Percentiles rank a stretch among this genome's conserved stretches.
Evolutionary conservation across 2,888 invertebrate species (phyloP).

Genomic region (Drosophila leonis): DNA sequence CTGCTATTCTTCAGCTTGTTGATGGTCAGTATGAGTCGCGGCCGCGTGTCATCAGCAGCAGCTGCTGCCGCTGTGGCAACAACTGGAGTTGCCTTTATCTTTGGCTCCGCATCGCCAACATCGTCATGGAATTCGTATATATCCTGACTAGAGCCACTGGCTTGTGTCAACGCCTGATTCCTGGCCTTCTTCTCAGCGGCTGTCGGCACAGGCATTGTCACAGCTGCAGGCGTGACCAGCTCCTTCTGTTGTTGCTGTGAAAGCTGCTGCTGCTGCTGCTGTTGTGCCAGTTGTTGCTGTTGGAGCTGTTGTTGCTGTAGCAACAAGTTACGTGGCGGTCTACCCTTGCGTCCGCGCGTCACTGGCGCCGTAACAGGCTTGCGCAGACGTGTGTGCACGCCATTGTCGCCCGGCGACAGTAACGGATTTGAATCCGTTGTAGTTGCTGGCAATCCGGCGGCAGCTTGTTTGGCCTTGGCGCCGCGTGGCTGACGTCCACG

Average conservation of each 20-base stretch:
- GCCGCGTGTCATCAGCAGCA: conserved; percentile 86
- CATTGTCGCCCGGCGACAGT: conserved; percentile 78
- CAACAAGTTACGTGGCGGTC: conserved; percentile 84
- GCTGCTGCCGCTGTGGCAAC: conserved; percentile 30
- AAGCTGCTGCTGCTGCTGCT: conserved; percentile 52
- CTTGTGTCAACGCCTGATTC: conserved; percentile 71
- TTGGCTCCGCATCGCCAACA: conserved; percentile 90
- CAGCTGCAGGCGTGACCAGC: conserved; percentile 5
- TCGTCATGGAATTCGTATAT: conserved; percentile 97
- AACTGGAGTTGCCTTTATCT: conserved; percentile 52
- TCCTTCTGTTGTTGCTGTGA: conserved; percentile 39
- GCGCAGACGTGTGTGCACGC: conserved; percentile 88
- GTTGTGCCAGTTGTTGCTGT: conserved; percentile 66
- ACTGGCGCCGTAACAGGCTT: conserved; percentile 78
- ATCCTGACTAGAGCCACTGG: conserved; percentile 87
- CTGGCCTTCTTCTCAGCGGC: conserved; percentile 84
- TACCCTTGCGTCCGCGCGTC: conserved; percentile 85
- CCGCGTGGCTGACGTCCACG: conserved; percentile 83
- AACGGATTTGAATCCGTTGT: conserved; percentile 35
- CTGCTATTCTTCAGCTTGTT: conserved; percentile 88
- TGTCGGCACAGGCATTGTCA: conserved; percentile 47
- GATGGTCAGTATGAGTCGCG: conserved; percentile 92
- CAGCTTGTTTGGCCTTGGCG: conserved; percentile 74
- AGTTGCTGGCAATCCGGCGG: conserved; percentile 44
- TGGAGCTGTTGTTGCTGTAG: conserved; percentile 79